phyloP scores from a whole-genome alignment of 2,888 invertebrate genomes.

The Polyommatus iphigenia region DNA sequence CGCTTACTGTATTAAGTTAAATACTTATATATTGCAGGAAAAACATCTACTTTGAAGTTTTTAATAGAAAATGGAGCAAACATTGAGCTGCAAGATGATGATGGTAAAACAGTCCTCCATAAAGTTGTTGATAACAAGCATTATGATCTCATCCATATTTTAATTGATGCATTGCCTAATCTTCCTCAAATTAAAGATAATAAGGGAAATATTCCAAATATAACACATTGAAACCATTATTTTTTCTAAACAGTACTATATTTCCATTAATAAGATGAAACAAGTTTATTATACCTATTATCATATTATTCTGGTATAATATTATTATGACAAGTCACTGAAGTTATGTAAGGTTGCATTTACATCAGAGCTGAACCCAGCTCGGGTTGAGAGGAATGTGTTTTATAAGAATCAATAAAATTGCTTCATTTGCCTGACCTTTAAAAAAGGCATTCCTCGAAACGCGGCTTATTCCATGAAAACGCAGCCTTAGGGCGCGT shows the following conservation, averaged over 20 bases:
- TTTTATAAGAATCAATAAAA: too few species aligned
- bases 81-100: slow-evolving; percentile 83
- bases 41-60: slow-evolving; percentile 82
- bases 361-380: neutral
- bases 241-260: slow-evolving; percentile 25
- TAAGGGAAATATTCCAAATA: slow-evolving; percentile 67
- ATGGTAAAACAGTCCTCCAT: slow-evolving; percentile 90
- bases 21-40: slow-evolving; percentile 72
- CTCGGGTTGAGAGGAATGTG: neutral
- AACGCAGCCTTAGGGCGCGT: neutral
- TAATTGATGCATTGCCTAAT: slow-evolving; percentile 63
- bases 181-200: slow-evolving; percentile 58
- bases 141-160: slow-evolving; percentile 61
- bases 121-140: slow-evolving; percentile 83
- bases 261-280: neutral
- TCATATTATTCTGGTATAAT: slow-evolving; percentile 15
- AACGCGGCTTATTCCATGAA: neutral
- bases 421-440: too few species aligned
- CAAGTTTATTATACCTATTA: neutral
- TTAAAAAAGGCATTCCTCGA: neutral
- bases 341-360: neutral
- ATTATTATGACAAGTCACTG: neutral
- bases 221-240: slow-evolving; percentile 36
- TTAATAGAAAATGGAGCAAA: slow-evolving; percentile 84
- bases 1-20: neutral